Evolutionary conservation across 2,888 invertebrate genomes (phyloP).

Genomic region (Fragum fragum): DNA sequence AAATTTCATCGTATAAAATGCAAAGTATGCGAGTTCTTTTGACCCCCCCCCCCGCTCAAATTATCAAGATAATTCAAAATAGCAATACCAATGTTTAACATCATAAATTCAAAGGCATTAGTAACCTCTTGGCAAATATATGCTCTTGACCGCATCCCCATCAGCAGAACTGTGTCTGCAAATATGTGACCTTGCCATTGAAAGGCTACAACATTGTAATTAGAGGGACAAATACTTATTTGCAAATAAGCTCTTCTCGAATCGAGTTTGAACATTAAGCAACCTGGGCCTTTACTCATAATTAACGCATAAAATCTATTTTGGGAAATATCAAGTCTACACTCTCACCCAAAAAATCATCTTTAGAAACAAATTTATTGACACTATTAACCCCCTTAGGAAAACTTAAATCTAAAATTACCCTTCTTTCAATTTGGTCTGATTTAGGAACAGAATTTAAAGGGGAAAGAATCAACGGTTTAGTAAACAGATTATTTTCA

Average conservation of each 20-base stretch:
- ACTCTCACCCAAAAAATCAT: too few species aligned
- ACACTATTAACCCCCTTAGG: background rate
- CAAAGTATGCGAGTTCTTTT: background rate
- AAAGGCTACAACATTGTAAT: background rate
- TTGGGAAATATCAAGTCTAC: background rate
- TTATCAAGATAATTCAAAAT: too few species aligned
- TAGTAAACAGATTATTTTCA: too few species aligned
- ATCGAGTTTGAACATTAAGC: too few species aligned
- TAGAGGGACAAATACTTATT: slow-evolving; percentile 1
- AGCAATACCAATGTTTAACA: background rate
- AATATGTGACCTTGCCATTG: too few species aligned
- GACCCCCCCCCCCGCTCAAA: background rate
- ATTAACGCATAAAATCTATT: too few species aligned
- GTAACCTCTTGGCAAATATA: slow-evolving; percentile 2
- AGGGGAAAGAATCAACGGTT: too few species aligned
- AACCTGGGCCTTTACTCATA: too few species aligned
- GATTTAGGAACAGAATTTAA: too few species aligned
- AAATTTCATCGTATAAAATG: background rate
- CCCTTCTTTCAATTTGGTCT: too few species aligned
- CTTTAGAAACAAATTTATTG: too few species aligned
- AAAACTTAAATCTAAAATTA: too few species aligned
- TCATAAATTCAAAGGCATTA: background rate
- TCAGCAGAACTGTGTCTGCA: background rate
- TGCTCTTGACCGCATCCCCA: background rate
- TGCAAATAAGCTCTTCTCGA: background rate